phyloP scores from a whole-genome alignment of 1,140 invertebrate genomes.

The Cotesia glomerata region DNA sequence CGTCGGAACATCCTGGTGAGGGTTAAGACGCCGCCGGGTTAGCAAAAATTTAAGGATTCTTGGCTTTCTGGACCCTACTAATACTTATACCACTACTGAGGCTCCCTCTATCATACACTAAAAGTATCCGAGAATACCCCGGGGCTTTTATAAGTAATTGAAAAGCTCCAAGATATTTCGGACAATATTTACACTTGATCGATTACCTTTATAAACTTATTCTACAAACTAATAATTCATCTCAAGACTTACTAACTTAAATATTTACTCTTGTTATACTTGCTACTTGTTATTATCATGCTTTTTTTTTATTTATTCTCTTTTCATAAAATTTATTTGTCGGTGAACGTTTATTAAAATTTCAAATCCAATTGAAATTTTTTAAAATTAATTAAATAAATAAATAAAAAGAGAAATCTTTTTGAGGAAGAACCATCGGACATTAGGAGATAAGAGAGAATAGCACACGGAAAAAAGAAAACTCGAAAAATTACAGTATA shows the following conservation, averaged over 20 bases:
- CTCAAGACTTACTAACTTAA: background rate
- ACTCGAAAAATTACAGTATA: too few species aligned
- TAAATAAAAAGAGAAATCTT: too few species aligned
- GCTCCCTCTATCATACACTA: background rate
- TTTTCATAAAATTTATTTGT: too few species aligned
- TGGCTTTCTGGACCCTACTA: background rate
- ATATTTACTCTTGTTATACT: slow-evolving; percentile 3
- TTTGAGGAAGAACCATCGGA: too few species aligned
- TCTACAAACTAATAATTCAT: slow-evolving; percentile 10
- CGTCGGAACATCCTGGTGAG: background rate
- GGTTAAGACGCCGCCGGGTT: background rate
- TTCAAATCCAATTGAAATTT: too few species aligned
- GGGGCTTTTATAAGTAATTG: slow-evolving; percentile 17
- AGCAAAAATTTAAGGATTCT: background rate
- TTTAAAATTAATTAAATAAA: too few species aligned
- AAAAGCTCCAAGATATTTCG: slow-evolving; percentile 5
- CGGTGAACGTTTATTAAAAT: too few species aligned
- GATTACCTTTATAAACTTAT: slow-evolving; percentile 7
- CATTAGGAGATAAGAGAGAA: too few species aligned
- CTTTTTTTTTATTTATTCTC: background rate
- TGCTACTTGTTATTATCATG: background rate
- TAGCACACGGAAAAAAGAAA: too few species aligned
- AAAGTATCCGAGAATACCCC: slow-evolving; percentile 1
- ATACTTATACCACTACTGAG: background rate
- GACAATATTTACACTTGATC: slow-evolving; percentile 23